Percentiles rank a stretch among this genome's conserved stretches.
phyloP scores from a whole-genome alignment of 2,797 vertebrate species.

The Rachycentron canadum region DNA sequence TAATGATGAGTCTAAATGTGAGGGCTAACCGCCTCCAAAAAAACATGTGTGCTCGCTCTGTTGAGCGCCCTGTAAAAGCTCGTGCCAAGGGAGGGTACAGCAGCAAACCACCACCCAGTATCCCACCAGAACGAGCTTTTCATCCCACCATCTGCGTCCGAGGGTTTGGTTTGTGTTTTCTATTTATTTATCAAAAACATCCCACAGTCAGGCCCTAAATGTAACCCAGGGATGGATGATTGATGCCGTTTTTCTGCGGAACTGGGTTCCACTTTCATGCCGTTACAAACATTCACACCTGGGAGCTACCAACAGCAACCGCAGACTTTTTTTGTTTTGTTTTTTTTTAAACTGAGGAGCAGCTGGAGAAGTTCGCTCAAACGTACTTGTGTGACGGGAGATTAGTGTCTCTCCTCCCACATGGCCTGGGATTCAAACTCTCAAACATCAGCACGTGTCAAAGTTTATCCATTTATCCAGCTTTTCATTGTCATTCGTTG shows the following conservation, averaged over 20 bases:
- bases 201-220: slow-evolving; percentile 36
- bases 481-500: no score
- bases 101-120: slow-evolving; percentile 60
- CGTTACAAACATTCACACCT: slow-evolving; percentile 53
- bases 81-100: slow-evolving; percentile 66
- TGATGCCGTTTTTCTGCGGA: slow-evolving; percentile 27
- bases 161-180: slow-evolving; percentile 51
- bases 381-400: background rate
- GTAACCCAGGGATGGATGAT: slow-evolving; percentile 21
- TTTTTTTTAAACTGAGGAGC: slow-evolving; percentile 4
- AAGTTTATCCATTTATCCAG: no score
- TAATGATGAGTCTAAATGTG: slow-evolving; percentile 74
- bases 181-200: slow-evolving; percentile 62
- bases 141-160: slow-evolving; percentile 61
- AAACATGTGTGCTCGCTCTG: slow-evolving; percentile 67
- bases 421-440: background rate
- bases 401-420: background rate
- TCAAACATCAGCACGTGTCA: background rate
- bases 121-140: slow-evolving; percentile 59
- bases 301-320: slow-evolving; percentile 18
- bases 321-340: background rate
- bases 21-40: slow-evolving; percentile 67
- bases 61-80: slow-evolving; percentile 65
- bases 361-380: slow-evolving; percentile 6
- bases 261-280: slow-evolving; percentile 10